Base-by-base conservation (phyloP, 2,113 vertebrate genomes). In the Athene noctua region DNA sequence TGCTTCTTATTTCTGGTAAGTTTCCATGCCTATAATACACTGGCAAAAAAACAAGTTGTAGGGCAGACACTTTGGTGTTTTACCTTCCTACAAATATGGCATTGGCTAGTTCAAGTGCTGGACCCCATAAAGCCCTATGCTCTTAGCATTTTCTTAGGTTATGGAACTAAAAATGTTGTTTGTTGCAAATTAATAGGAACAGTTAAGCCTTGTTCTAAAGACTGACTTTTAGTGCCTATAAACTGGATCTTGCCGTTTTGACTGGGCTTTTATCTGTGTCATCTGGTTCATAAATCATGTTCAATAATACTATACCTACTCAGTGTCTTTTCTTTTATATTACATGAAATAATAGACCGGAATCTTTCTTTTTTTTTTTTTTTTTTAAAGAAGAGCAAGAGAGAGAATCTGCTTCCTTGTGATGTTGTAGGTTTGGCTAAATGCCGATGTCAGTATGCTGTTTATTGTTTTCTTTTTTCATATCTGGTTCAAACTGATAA, bases 401-500 rank as follows among this genome's bases (percentile, higher is more conserved):
- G 78, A 93, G 82, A 83, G 81, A 85, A 68, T 92, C 63, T 83
- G 32, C 59, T 97, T 96, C 94, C 80, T 86, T 84, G 32, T 15
- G 10, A 30, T 94, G 71, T 16, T 97, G 66, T 92, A 66, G 40
- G 15, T 75, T 79, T 94, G 95, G 92, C 66, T 80, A 55, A 80
- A 44, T 84, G 97, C 96, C 97, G 96, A 51, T 10, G 21, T 80
- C 83, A 74, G 52, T 75, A 78, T 80, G 58, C 84, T 97, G 96
- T 96, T 84, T 92, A 72, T 96, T 97, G 80, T 96, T 90, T 95
- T 86, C 32, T 85, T 88, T 93, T 91, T 96, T 75, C 23, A 19
- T 86, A 55, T 95, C 94, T 96, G 96, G 49, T 94, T 91, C 63
- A 80, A 95, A 88, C 87, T 94, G 97, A 96, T 96, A 95, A 97